phyloP scores from a whole-genome alignment of 2,113 vertebrate species.

The Callospermophilus lateralis region DNA sequence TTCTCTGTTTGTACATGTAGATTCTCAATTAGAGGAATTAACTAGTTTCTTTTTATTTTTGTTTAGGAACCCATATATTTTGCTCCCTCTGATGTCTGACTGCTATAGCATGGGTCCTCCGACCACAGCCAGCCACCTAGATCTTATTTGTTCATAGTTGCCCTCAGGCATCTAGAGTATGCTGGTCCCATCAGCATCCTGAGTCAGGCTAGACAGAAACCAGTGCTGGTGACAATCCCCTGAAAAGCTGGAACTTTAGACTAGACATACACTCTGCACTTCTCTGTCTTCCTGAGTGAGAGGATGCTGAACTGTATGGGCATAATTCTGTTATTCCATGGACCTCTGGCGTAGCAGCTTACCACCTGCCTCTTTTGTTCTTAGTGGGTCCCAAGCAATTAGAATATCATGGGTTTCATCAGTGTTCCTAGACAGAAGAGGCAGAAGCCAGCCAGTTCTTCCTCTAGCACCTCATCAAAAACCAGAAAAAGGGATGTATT shows the following conservation, averaged over 20 bases:
- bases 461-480: background rate
- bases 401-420: background rate
- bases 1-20: background rate
- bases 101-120: background rate
- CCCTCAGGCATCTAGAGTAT: background rate
- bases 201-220: background rate
- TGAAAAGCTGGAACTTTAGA: background rate
- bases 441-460: background rate
- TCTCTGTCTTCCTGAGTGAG: background rate
- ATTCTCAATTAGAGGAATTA: background rate
- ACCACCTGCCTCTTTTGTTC: background rate
- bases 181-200: background rate
- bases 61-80: background rate
- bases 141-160: background rate
- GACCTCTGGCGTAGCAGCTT: background rate
- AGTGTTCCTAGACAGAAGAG: background rate
- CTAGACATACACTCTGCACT: too few relatives aligned
- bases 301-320: background rate
- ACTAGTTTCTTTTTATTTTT: background rate
- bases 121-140: background rate
- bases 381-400: background rate
- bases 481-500: background rate
- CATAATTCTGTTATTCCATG: too few relatives aligned
- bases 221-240: accelerated
- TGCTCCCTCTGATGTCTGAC: background rate